These are phyloP conservation scores for Drosophila erecta DNA, from an alignment of 1,140 invertebrate species.

Conservation along the genomic window DNA sequence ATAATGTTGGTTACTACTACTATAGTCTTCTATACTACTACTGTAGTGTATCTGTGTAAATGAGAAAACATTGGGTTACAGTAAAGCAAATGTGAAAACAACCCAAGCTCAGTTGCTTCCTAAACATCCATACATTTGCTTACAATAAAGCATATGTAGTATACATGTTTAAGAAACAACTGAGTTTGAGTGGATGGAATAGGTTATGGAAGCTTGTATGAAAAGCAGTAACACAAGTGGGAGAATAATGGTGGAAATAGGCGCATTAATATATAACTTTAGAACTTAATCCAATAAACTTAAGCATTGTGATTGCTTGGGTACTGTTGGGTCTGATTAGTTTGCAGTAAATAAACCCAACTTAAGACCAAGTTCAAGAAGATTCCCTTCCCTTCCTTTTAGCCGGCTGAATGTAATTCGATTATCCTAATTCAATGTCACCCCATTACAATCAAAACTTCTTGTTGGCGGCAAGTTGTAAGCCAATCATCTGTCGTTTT, in stretches of 20 bases:
- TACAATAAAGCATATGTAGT: not conserved
- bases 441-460: slow-evolving; percentile 34
- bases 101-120: no score
- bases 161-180: not conserved
- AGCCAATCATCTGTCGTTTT: slow-evolving; percentile 37
- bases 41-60: no score
- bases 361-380: not conserved
- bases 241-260: not conserved
- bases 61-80: not conserved
- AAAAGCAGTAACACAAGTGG: not conserved
- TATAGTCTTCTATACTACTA: no score
- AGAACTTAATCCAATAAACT: no score
- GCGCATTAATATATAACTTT: not conserved
- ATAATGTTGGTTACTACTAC: no score
- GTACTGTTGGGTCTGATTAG: not conserved
- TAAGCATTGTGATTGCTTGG: no score
- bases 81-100: not conserved
- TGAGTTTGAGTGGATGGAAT: not conserved
- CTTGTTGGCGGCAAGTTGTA: slow-evolving; percentile 9
- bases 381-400: not conserved
- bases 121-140: no score
- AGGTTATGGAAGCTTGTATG: not conserved
- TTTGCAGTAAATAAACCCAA: not conserved
- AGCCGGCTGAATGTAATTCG: not conserved
- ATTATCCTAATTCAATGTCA: slow-evolving; percentile 20